Evolutionary conservation across 2,113 vertebrate species (phyloP).

Genomic region (Pachyramphus minor): DNA sequence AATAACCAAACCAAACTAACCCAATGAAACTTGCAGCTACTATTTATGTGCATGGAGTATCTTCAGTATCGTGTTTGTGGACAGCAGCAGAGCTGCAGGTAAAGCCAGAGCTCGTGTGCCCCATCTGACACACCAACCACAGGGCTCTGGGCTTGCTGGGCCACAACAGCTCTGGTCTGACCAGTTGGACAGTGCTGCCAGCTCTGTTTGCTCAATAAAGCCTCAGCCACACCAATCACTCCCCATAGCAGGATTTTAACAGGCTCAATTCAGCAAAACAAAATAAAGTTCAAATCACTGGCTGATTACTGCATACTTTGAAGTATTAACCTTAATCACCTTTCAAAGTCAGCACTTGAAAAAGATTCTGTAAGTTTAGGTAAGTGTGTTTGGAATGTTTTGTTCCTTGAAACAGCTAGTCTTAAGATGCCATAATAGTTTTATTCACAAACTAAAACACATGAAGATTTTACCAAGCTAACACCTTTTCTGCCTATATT

Average conservation of each 20-base stretch:
- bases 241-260: background rate
- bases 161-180: background rate
- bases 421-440: background rate
- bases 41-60: too few relatives aligned
- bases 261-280: conserved; percentile 3
- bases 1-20: background rate
- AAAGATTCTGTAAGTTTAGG: background rate
- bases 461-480: background rate
- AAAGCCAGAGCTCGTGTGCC: background rate
- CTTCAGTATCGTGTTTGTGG: background rate
- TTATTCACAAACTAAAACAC: background rate
- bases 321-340: too few relatives aligned
- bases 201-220: background rate
- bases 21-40: background rate
- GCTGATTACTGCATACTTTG: background rate
- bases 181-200: background rate
- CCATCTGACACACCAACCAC: background rate
- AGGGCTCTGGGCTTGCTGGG: background rate
- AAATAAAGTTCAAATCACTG: background rate
- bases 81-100: background rate
- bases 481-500: background rate
- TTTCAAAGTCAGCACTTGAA: background rate
- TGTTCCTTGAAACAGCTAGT: background rate
- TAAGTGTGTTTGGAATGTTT: background rate
- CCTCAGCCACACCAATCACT: background rate